phyloP scores from a whole-genome alignment of 2,888 invertebrate genomes.

The Athalia circularis region DNA sequence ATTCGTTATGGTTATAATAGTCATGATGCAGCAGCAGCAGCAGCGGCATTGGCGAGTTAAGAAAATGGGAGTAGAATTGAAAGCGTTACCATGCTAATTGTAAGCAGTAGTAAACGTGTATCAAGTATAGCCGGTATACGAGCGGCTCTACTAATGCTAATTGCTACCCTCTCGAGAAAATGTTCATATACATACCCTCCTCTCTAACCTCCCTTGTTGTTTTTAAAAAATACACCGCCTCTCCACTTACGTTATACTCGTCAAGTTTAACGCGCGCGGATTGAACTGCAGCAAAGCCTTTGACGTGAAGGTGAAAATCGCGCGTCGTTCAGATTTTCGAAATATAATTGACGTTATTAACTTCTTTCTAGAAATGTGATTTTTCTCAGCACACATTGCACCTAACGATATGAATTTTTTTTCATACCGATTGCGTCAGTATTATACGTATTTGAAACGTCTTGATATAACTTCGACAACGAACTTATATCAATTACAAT shows the following conservation, averaged over 20 bases:
- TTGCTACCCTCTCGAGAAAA: conserved; percentile 20
- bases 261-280: conserved; percentile 5
- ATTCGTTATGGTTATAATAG: too few relatives aligned
- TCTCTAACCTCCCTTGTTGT: conserved; percentile 33
- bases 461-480: neutral
- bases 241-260: neutral
- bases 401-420: too few relatives aligned
- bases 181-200: neutral
- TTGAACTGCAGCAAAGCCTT: neutral
- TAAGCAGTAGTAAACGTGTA: too few relatives aligned
- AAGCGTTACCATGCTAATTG: too few relatives aligned
- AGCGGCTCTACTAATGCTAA: neutral
- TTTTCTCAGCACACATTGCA: too few relatives aligned
- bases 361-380: too few relatives aligned
- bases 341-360: neutral
- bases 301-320: neutral
- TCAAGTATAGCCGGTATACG: too few relatives aligned
- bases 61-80: too few relatives aligned
- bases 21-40: too few relatives aligned
- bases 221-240: conserved; percentile 24
- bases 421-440: too few relatives aligned
- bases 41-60: too few relatives aligned
- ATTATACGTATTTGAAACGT: too few relatives aligned
- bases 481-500: neutral
- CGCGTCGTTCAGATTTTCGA: neutral